Conservation (phyloP, 2,113 vertebrate genomes). For the Garra rufa region DNA sequence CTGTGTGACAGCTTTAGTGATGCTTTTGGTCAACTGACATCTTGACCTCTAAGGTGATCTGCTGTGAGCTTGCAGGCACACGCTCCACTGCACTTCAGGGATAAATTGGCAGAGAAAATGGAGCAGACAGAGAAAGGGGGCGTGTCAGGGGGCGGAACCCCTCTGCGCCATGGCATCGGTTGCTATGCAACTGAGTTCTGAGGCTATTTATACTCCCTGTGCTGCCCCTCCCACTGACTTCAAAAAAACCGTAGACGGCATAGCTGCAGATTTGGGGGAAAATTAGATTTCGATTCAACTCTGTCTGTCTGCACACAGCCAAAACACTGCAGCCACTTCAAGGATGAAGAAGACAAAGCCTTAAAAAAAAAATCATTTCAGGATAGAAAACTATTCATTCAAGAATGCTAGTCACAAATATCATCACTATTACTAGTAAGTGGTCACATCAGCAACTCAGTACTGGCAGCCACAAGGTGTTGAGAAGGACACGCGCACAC, state of each 20-base stretch:
- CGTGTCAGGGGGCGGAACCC: slow-evolving; percentile 78
- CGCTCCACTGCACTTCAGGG: slow-evolving; percentile 62
- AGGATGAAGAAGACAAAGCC: neutral
- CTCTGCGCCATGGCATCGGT: slow-evolving; percentile 82
- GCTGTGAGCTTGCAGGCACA: slow-evolving; percentile 37
- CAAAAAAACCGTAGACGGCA: slow-evolving; percentile 41
- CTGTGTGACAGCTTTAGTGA: neutral
- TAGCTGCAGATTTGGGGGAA: slow-evolving; percentile 62
- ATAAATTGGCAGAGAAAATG: slow-evolving; percentile 70
- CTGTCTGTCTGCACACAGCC: slow-evolving; percentile 1
- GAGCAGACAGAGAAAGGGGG: slow-evolving; percentile 78
- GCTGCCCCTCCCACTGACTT: slow-evolving; percentile 70
- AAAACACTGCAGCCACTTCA: neutral
- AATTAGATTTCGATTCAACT: slow-evolving; percentile 50
- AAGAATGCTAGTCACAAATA: neutral
- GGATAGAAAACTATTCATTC: neutral
- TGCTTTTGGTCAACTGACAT: slow-evolving; percentile 34
- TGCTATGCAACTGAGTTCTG: slow-evolving; percentile 82
- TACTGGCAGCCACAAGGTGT: neutral
- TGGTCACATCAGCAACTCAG: neutral
- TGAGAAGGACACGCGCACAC: neutral
- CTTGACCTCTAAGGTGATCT: slow-evolving; percentile 36
- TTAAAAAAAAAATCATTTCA: neutral
- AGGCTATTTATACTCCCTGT: slow-evolving; percentile 80
- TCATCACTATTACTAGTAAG: neutral